Conservation (phyloP, 2,888 invertebrate species). For the Euzophera pinguis region DNA sequence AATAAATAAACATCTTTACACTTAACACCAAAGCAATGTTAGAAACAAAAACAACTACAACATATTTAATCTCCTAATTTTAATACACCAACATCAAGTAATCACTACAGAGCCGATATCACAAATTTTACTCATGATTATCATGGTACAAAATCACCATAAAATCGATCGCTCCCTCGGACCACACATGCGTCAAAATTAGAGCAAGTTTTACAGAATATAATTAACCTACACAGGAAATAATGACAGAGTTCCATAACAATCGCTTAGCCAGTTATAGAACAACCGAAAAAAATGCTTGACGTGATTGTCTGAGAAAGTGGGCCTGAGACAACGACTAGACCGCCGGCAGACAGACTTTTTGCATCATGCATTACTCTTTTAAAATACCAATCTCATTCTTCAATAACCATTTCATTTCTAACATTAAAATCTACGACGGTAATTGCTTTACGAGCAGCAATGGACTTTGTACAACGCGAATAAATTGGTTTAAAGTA, state of each 20-base stretch:
- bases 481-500: background rate
- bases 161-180: constrained; percentile 6
- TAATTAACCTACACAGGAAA: constrained; percentile 47
- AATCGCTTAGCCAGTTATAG: constrained; percentile 57
- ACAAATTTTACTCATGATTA: too few relatives aligned
- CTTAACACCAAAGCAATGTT: too few relatives aligned
- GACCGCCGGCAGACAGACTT: constrained; percentile 61
- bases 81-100: too few relatives aligned
- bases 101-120: too few relatives aligned
- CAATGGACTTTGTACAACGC: constrained; percentile 10
- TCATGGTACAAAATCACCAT: background rate
- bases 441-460: background rate
- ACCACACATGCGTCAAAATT: constrained; percentile 33
- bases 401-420: constrained; percentile 27
- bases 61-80: too few relatives aligned
- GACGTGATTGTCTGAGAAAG: constrained; percentile 59
- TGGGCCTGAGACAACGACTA: constrained; percentile 63
- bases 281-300: constrained; percentile 58
- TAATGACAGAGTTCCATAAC: constrained; percentile 58
- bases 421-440: background rate
- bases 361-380: constrained; percentile 20
- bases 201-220: constrained; percentile 36
- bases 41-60: too few relatives aligned
- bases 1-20: too few relatives aligned
- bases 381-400: background rate